Evolutionary conservation across 2,888 invertebrate genomes (phyloP).

Genomic region (Pterostichus madidus): DNA sequence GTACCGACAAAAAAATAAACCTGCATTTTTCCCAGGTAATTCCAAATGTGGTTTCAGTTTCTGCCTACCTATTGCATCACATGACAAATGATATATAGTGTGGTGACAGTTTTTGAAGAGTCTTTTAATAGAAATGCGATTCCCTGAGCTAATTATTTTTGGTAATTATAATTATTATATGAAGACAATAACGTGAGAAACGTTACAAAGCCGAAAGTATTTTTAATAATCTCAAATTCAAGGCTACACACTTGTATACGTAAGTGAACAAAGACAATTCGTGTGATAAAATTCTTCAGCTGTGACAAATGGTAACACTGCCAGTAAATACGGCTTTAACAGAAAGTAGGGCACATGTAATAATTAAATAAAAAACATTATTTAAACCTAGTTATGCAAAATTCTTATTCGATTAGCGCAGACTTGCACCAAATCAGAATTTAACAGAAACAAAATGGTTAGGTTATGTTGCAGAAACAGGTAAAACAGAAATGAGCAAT

Average conservation of each 20-base stretch:
- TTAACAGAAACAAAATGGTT: neutral
- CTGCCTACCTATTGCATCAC: neutral
- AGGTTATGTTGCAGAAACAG: neutral
- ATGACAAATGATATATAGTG: constrained; percentile 9
- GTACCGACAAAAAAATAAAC: too few relatives aligned
- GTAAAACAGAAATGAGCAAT: neutral
- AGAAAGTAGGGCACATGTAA: constrained; percentile 50
- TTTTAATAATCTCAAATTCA: constrained; percentile 43
- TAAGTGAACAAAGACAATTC: constrained; percentile 43
- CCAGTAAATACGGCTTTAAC: constrained; percentile 28
- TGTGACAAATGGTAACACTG: constrained; percentile 41
- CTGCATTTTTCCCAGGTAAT: constrained; percentile 36
- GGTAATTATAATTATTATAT: constrained; percentile 35
- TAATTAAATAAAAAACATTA: constrained; percentile 48
- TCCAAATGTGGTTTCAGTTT: constrained; percentile 6
- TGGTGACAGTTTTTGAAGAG: constrained; percentile 27
- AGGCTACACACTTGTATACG: constrained; percentile 29
- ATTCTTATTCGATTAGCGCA: neutral
- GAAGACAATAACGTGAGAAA: constrained; percentile 47
- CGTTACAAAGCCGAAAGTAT: constrained; percentile 37
- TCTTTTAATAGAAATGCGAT: constrained; percentile 16
- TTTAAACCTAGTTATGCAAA: constrained; percentile 40
- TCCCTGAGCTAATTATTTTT: constrained; percentile 45
- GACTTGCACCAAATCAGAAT: neutral
- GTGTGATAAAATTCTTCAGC: constrained; percentile 58